Evolutionary conservation across 2,113 vertebrate species (phyloP), one percentile per base, ranked within the genome.

Genomic region (Tachysurus fulvidraco): DNA sequence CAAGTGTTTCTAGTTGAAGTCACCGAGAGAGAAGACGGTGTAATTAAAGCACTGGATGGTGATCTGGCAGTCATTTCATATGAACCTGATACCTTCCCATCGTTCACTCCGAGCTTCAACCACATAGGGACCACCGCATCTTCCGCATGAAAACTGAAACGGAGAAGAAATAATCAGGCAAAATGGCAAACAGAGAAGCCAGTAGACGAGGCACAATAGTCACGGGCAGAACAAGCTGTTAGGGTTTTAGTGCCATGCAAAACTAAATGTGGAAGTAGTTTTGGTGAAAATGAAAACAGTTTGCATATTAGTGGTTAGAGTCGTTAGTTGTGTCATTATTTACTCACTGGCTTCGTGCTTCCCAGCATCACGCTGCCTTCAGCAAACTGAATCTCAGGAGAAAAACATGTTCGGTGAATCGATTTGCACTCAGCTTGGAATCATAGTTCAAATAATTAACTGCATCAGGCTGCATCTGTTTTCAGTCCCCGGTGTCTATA

Each of bases 221-320:
- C 46, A 54, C 7, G 25, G 50, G 46, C 2, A 9, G 52, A 55
- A 11, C n/a, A 55, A 21, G 52, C n/a, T 19, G 52, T 55, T 76
- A 19, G 12, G 44, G 73, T 12, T 55, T 79, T 55, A 55, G n/a
- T 55, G 52, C 52, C 50, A 30, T 80, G 54, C 54, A 36, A 80
- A 80, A 36, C n/a, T 21, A 80, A 80, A 80, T 36, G 28, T 80
- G 77, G 17, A 57, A 80, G 52, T 21, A 80, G 17, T 36, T 80
- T 55, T 77, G 50, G 50, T 30, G n/a, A 78, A 30, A 17, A 55
- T 78, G 9, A 30, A 30, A 55, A 55, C 73, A 28, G n/a, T 30
- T 19, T 78, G 76, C 50, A 19, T 55, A 54, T 54, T 54, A 77
- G 46, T 13, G 5, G 2, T 77, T 52, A 36, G 77, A 30, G 55